A percentile compares a stretch with the other conserved stretches of the same genome.
Evolutionary conservation across 2,888 invertebrate genomes (phyloP).

Genomic region (Caenorhabditis macrosperma): DNA sequence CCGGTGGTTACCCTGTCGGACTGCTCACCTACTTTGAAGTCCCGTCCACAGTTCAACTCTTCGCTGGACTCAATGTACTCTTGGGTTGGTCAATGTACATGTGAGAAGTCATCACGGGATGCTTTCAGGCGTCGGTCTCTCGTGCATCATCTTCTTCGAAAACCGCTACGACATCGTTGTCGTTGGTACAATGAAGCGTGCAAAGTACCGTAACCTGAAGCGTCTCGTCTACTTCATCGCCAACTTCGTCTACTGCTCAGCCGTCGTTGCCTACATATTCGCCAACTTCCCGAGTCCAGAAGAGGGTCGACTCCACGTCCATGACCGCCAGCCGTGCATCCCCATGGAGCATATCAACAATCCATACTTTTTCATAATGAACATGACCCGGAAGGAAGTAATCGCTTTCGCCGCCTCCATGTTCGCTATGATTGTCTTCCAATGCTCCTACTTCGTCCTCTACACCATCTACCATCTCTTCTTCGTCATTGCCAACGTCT

Average conservation of each 20-base stretch:
- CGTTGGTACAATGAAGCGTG: neutral
- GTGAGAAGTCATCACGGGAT: neutral
- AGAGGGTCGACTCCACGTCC: neutral
- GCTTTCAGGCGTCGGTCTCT: neutral
- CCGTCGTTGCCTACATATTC: neutral
- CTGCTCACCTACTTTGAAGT: neutral
- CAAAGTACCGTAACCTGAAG: neutral
- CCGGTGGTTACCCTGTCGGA: neutral
- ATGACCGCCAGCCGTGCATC: neutral
- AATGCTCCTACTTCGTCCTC: neutral
- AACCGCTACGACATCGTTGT: neutral
- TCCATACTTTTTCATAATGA: neutral
- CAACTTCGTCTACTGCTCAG: neutral
- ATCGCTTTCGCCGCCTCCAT: neutral
- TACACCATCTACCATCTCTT: neutral
- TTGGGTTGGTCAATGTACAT: neutral
- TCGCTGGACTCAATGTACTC: neutral
- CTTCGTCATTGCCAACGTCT: neutral
- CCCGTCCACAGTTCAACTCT: neutral
- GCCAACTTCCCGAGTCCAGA: neutral
- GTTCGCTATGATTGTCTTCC: neutral
- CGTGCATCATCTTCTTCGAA: neutral
- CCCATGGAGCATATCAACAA: neutral
- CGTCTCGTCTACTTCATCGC: neutral
- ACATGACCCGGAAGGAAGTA: neutral